Evolutionary conservation across 2,888 invertebrate genomes (phyloP).

Genomic region (Allacma fusca): DNA sequence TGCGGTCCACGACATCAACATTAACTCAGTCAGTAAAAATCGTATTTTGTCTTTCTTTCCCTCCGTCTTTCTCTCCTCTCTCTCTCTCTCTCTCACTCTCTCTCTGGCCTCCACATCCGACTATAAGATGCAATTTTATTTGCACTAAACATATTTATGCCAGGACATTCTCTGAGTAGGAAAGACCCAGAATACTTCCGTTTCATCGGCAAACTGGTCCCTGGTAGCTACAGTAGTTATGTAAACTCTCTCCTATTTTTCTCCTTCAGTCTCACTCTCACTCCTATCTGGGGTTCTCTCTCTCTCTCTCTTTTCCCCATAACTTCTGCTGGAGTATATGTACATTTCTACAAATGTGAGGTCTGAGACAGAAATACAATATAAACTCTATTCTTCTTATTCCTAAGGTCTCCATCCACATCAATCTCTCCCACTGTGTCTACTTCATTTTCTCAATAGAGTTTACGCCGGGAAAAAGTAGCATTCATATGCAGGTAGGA

Average conservation of each 20-base stretch:
- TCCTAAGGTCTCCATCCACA: no score
- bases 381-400: no score
- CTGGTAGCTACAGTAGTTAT: not conserved
- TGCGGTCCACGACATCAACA: constrained; percentile 42
- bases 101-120: not conserved
- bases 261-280: not conserved
- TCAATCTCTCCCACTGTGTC: no score
- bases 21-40: constrained; percentile 41
- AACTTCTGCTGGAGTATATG: no score
- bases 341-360: no score
- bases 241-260: not conserved
- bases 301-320: no score
- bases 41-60: constrained; percentile 36
- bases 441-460: no score
- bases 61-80: constrained; percentile 5
- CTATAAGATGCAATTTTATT: constrained; percentile 7
- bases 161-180: not conserved
- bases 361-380: no score
- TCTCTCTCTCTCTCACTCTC: not conserved
- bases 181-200: not conserved
- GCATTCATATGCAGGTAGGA: no score
- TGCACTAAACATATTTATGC: constrained; percentile 8
- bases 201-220: not conserved
- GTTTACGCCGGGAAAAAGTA: no score
- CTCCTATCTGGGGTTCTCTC: no score